phyloP scores from a whole-genome alignment of 1,140 invertebrate genomes.

The Cydia fagiglandana region DNA sequence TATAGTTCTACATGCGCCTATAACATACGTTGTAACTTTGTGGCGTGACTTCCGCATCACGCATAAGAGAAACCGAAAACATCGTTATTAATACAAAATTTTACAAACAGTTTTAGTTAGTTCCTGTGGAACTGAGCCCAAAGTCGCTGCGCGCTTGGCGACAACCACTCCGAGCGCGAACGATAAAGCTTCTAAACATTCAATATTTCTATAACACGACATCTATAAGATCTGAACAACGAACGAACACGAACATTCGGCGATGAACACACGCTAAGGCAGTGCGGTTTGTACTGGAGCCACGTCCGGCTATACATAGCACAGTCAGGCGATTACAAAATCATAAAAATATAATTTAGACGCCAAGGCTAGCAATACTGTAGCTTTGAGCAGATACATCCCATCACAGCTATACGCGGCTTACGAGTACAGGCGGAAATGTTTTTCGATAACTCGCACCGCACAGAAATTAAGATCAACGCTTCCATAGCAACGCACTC shows the following conservation, averaged over 20 bases:
- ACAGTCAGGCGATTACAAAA: constrained; percentile 39
- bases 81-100: not conserved
- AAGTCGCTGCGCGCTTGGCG: not conserved
- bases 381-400: constrained; percentile 30
- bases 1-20: too few species aligned
- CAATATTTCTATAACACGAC: constrained; percentile 20
- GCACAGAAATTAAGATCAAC: not conserved
- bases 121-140: not conserved
- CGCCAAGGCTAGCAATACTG: constrained; percentile 33
- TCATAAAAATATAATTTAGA: constrained; percentile 39
- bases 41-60: too few species aligned
- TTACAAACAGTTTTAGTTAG: not conserved
- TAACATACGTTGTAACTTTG: too few species aligned
- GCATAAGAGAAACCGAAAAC: too few species aligned
- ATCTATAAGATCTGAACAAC: constrained; percentile 33
- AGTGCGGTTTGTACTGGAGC: constrained; percentile 39
- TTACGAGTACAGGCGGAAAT: constrained; percentile 1
- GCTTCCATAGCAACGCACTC: not conserved
- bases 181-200: constrained; percentile 31
- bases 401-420: constrained; percentile 24
- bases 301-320: constrained; percentile 37
- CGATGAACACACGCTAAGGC: constrained; percentile 61
- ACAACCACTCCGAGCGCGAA: not conserved
- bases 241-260: constrained; percentile 29
- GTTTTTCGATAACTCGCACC: not conserved